Evolutionary conservation across 2,797 vertebrate species (phyloP).

Genomic region (Rhabdophis nuchalis): DNA sequence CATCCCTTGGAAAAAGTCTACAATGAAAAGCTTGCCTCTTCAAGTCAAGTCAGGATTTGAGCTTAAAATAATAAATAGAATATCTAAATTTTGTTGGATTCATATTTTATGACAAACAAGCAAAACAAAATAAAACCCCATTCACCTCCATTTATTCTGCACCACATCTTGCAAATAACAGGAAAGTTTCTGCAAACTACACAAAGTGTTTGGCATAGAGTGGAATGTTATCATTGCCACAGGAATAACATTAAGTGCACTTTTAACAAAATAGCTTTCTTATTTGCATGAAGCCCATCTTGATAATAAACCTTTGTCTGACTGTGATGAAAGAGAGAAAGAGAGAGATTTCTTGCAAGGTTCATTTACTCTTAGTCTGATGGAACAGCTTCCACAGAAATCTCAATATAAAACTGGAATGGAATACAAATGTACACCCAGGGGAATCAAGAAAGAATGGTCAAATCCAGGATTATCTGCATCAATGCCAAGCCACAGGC

Average conservation of each 20-base stretch:
- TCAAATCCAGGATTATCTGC: constrained; percentile 17
- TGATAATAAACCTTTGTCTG: constrained; percentile 47
- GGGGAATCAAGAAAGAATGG: constrained; percentile 15
- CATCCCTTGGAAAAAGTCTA: neutral
- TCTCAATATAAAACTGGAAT: constrained; percentile 40
- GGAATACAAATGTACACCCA: constrained; percentile 59
- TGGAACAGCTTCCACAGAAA: constrained; percentile 53
- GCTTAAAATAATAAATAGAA: neutral
- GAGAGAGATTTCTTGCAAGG: constrained; percentile 60
- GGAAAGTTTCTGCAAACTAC: constrained; percentile 26
- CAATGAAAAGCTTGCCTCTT: neutral
- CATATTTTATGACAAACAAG: constrained; percentile 18
- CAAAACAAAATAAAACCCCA: constrained; percentile 12
- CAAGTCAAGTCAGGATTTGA: neutral
- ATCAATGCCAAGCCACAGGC: neutral
- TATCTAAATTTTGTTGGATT: constrained; percentile 5
- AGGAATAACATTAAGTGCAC: constrained; percentile 40
- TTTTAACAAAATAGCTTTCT: constrained; percentile 42
- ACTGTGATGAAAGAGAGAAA: constrained; percentile 50
- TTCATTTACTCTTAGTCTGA: constrained; percentile 61
- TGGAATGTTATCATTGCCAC: constrained; percentile 36
- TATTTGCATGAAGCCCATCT: constrained; percentile 54
- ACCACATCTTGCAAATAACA: constrained; percentile 31
- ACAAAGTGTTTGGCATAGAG: constrained; percentile 40
- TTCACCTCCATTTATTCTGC: constrained; percentile 35